A percentile compares a stretch with the other conserved stretches of the same genome.
Conservation (phyloP, 2,888 invertebrate genomes). For the Morinoia aosen region DNA sequence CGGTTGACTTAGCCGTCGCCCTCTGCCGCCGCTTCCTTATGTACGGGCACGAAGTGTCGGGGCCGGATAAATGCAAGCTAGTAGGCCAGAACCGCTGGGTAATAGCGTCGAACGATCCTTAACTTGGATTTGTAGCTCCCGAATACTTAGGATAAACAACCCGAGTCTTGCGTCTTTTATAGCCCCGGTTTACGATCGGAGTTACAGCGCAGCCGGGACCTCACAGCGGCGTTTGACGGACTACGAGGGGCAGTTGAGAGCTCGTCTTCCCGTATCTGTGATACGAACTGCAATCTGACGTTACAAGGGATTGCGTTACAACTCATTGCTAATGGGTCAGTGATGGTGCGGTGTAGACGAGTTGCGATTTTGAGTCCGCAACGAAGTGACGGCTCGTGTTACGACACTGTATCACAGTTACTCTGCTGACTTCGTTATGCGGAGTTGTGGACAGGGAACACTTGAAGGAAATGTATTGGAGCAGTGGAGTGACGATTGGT, state of each 20-base stretch:
- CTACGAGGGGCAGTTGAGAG: slow-evolving; percentile 2
- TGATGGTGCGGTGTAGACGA: neutral
- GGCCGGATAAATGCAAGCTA: neutral
- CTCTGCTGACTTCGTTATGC: no score
- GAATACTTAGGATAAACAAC: slow-evolving; percentile 22
- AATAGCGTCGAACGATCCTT: slow-evolving; percentile 28
- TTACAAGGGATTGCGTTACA: neutral
- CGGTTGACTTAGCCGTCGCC: neutral
- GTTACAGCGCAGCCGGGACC: neutral
- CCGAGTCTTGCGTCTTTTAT: slow-evolving; percentile 25
- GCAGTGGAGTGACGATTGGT: neutral
- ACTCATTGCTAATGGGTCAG: neutral
- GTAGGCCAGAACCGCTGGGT: slow-evolving; percentile 12
- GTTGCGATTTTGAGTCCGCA: neutral
- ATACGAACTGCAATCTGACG: neutral
- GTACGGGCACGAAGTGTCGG: neutral
- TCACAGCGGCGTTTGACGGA: neutral
- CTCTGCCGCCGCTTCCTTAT: neutral
- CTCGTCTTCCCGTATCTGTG: neutral
- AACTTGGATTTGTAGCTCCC: slow-evolving; percentile 42
- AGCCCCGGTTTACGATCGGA: neutral
- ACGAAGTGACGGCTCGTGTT: no score
- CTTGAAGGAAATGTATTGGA: neutral
- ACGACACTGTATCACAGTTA: neutral
- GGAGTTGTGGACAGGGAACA: no score